These are phyloP conservation scores for Rhyacophila evoluta DNA, from an alignment of 2,888 invertebrate species.

Conservation along the genomic window DNA sequence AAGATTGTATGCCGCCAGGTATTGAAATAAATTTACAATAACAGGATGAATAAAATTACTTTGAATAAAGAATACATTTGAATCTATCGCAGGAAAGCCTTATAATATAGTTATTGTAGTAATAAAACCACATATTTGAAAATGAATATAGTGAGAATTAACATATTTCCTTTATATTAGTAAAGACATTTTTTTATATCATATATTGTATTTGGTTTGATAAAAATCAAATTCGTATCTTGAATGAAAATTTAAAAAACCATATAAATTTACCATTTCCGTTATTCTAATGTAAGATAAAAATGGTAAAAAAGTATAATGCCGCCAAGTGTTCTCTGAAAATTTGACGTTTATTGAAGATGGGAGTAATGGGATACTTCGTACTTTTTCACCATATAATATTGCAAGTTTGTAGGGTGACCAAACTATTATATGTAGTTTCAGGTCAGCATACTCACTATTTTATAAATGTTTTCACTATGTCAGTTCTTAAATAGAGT, in stretches of 20 bases:
- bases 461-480: too few relatives aligned
- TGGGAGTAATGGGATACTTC: background rate
- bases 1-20: too few relatives aligned
- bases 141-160: too few relatives aligned
- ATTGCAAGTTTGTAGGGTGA: background rate
- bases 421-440: background rate
- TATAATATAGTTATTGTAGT: too few relatives aligned
- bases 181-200: background rate
- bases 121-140: too few relatives aligned
- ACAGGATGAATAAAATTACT: too few relatives aligned
- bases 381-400: background rate
- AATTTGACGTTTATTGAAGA: slow-evolving; percentile 6
- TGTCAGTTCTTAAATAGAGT: too few relatives aligned
- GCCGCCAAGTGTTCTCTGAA: background rate
- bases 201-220: background rate
- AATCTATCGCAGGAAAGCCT: too few relatives aligned
- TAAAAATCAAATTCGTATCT: background rate
- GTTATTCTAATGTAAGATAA: background rate
- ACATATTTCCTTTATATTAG: too few relatives aligned
- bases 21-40: too few relatives aligned
- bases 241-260: background rate
- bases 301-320: background rate
- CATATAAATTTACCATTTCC: background rate
- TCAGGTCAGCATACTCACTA: too few relatives aligned
- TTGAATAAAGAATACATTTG: too few relatives aligned